Conservation (phyloP, 2,888 invertebrate species). For the Nemotelus pantherinus region DNA sequence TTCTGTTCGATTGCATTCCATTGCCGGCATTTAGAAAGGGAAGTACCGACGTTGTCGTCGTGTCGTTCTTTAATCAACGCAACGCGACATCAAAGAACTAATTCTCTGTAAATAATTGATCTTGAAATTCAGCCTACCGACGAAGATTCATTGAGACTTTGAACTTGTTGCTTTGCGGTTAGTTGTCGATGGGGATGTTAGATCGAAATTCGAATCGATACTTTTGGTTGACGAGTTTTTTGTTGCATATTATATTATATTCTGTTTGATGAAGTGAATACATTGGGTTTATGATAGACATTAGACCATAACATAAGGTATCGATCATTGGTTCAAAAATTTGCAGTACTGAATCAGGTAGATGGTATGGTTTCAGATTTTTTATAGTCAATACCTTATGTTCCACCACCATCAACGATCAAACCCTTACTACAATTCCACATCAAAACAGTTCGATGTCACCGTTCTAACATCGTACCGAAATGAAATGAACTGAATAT, state of each 20-base stretch:
- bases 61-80: conserved; percentile 48
- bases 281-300: no score
- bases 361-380: not conserved
- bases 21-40: not conserved
- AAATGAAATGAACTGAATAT: no score
- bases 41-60: conserved; percentile 39
- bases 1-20: not conserved
- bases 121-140: conserved; percentile 42
- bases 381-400: not conserved
- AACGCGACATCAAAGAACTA: conserved; percentile 50
- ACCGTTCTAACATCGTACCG: no score
- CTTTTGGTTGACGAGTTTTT: conserved; percentile 16
- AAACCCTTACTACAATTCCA: no score
- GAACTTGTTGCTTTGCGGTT: conserved; percentile 25
- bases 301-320: no score
- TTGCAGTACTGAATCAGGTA: not conserved
- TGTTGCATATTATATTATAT: no score
- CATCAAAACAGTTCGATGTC: no score
- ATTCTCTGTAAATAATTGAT: conserved; percentile 51
- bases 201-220: conserved; percentile 5
- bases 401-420: no score
- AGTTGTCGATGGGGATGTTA: no score
- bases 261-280: no score
- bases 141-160: conserved; percentile 9
- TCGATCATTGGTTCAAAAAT: no score